Conservation (phyloP, 30 jellyfish, hydroid and myxozoan species). For the Cassiopea xamachana region DNA sequence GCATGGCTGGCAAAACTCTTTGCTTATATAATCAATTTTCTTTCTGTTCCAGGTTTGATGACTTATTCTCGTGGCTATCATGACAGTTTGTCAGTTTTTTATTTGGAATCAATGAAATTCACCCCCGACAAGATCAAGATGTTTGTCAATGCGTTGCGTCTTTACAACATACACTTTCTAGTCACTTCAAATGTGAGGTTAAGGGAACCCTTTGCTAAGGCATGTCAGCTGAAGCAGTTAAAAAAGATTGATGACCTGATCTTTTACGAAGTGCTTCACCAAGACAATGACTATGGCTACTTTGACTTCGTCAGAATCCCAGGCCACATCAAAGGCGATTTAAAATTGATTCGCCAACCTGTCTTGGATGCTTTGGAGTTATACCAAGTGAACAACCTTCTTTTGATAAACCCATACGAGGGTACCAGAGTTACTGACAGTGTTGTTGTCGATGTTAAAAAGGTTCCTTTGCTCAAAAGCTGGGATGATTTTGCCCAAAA, state of each 20-base stretch:
- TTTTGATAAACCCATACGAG: conserved; percentile 73
- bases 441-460: conserved; percentile 65
- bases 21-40: no score
- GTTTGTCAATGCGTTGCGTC: conserved; percentile 57
- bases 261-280: conserved; percentile 68
- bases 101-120: conserved; percentile 64
- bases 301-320: conserved; percentile 85
- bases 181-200: conserved; percentile 45
- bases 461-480: conserved; percentile 16
- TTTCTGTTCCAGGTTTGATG: conserved; percentile 79
- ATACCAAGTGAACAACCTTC: conserved; percentile 71
- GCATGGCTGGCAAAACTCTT: neutral
- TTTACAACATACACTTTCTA: conserved; percentile 75
- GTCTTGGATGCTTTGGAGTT: conserved; percentile 68
- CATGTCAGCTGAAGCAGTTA: conserved; percentile 64
- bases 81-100: conserved; percentile 80
- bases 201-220: conserved; percentile 27
- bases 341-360: conserved; percentile 72
- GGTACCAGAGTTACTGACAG: conserved; percentile 7
- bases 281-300: conserved; percentile 77
- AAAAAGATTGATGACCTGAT: conserved; percentile 61
- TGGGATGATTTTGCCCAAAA: neutral
- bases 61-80: conserved; percentile 82
- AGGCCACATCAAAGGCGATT: conserved; percentile 80
- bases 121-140: conserved; percentile 29